Conservation (phyloP, 2,113 vertebrate genomes). For the Casuarius casuarius region DNA sequence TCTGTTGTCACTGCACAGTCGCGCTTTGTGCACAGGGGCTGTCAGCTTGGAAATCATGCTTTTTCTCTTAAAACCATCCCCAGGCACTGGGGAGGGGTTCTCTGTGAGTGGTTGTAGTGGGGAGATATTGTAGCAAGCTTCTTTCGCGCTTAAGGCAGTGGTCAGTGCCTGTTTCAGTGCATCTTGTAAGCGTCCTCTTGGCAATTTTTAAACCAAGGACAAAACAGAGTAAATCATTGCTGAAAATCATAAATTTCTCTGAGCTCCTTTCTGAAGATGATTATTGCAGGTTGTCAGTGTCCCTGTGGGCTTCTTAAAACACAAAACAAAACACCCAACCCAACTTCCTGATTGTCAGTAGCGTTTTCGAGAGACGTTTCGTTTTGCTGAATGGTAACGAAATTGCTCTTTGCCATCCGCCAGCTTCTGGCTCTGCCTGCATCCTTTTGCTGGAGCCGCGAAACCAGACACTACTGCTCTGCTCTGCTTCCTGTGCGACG, state of each 20-base stretch:
- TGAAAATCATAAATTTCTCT: neutral
- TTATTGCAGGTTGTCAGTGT: neutral
- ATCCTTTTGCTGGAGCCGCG: neutral
- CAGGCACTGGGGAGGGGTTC: slow-evolving; percentile 6
- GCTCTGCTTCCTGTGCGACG: neutral
- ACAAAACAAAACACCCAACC: slow-evolving; percentile 28
- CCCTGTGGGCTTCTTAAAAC: slow-evolving; percentile 41
- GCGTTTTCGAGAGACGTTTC: neutral
- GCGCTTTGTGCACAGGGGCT: neutral
- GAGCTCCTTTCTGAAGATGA: slow-evolving; percentile 3
- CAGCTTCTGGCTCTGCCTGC: neutral
- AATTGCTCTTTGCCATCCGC: neutral
- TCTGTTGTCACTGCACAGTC: slow-evolving; percentile 30
- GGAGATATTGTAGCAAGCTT: neutral
- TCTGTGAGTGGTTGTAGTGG: neutral
- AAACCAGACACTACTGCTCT: neutral
- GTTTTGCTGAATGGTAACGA: neutral
- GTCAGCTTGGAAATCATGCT: slow-evolving; percentile 53
- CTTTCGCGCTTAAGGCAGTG: neutral
- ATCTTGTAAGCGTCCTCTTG: neutral
- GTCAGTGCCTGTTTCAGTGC: neutral
- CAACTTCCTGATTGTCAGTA: slow-evolving; percentile 46
- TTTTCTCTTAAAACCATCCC: slow-evolving; percentile 48
- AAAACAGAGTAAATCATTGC: slow-evolving; percentile 3
- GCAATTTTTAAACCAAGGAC: slow-evolving; percentile 20